Base-by-base conservation (phyloP, 2,113 vertebrate genomes). In the Eira barbara region DNA sequence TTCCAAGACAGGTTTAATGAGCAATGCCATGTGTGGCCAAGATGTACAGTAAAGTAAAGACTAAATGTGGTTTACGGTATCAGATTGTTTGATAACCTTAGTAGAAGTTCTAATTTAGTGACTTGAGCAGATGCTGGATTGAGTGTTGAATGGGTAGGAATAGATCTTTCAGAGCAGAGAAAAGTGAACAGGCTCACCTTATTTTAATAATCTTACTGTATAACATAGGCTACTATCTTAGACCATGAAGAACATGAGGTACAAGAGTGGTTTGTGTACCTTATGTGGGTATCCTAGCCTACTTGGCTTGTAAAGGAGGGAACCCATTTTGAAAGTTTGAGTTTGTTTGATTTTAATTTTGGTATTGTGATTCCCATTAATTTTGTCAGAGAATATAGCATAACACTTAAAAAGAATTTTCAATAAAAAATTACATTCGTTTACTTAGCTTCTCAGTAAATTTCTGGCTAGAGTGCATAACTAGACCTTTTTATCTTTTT, bases 331-430 rank as follows among this genome's bases (percentile, higher is more conserved):
- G 63, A 63, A 79, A 85, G 47, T 76, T 81, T 49, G 83, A 59
- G 82, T 93, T 86, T 65, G 74, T 17, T 96, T 52, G n/a, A 59
- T 74, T 94, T 83, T 63, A 81, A 91, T 18, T 49, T 69, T 92
- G 27, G 39, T 29, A 42, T 76, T n/a, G 27, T 61, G 34, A 15
- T 39, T 67, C 1, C 4, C 18, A 5, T 91, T 31, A 25, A 4
- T 63, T 78, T 76, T 91, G 29, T 91, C 63, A 81, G 55, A 85
- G 55, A 63, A 52, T 55, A 86, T 14, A 80, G n/a, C 42, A 20
- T 61, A 63, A 92, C 29, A 52, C 17, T 63, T 42, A 69, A 52
- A 92, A 69, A 69, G 15, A 59, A n/a, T 57, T 93, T 49, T 74
- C 34, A 81, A 2, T 63, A 49, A 69, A 57, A 89, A 49, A 81